Percentiles rank a stretch among this genome's conserved stretches.
phyloP scores from a whole-genome alignment of 2,113 vertebrate species.

The Solenodon paradoxus region DNA sequence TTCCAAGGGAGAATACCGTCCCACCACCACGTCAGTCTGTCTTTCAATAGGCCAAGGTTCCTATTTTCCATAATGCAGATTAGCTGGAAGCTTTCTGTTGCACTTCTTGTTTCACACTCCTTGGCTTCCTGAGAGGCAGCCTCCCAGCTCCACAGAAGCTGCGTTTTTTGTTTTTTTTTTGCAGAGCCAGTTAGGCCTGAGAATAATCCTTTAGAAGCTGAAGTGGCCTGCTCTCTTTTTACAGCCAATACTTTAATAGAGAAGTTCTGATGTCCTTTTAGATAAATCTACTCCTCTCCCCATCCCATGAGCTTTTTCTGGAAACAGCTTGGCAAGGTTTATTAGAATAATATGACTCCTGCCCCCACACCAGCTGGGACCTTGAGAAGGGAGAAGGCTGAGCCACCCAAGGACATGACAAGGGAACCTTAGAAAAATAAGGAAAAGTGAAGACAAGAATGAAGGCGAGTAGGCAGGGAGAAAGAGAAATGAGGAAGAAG shows the following conservation, averaged over 20 bases:
- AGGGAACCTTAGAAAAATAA: background rate
- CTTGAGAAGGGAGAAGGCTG: background rate
- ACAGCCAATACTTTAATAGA: background rate
- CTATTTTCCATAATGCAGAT: background rate
- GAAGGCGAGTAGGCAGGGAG: too few species aligned
- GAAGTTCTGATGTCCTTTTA: background rate
- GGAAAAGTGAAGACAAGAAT: too few species aligned
- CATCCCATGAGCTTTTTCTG: background rate
- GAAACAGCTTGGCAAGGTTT: constrained; percentile 27
- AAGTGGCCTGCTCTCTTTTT: background rate
- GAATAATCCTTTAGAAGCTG: background rate
- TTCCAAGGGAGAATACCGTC: background rate
- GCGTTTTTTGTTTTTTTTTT: too few species aligned
- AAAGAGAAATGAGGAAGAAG: too few species aligned
- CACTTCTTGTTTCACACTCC: background rate
- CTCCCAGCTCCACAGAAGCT: background rate
- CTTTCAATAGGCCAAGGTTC: background rate
- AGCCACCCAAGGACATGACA: background rate
- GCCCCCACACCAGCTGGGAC: background rate
- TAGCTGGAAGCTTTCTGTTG: background rate
- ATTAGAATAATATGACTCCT: background rate
- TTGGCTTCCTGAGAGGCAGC: background rate
- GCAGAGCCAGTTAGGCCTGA: background rate
- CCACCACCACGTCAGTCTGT: too few species aligned
- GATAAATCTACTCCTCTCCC: background rate